phyloP scores from a whole-genome alignment of 2,113 vertebrate genomes.

The Psammodynastes pulverulentus region DNA sequence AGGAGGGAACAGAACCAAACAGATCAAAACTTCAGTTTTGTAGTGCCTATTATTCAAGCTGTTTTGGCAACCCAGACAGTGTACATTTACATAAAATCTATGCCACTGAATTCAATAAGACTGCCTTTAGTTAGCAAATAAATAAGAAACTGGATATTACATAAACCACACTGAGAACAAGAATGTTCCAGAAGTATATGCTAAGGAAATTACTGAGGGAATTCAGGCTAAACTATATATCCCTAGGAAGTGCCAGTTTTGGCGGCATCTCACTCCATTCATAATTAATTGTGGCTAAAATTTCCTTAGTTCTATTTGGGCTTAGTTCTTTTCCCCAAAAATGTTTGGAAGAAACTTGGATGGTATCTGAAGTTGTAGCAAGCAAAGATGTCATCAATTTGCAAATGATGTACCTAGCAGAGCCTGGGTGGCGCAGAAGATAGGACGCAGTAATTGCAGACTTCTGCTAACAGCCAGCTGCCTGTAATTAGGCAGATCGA shows the following conservation, averaged over 20 bases:
- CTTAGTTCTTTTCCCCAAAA: background rate
- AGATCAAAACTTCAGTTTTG: background rate
- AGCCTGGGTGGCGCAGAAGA: too few species aligned
- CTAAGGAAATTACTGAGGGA: background rate
- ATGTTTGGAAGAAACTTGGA: background rate
- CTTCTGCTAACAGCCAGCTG: too few species aligned
- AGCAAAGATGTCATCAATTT: background rate
- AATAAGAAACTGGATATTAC: background rate
- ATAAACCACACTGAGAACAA: background rate
- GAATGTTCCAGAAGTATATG: background rate
- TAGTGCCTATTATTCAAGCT: background rate
- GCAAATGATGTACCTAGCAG: background rate
- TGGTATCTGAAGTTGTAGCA: background rate
- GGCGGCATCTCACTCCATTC: background rate
- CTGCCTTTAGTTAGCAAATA: background rate
- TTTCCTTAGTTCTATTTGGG: background rate
- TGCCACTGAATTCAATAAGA: background rate
- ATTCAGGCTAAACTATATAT: background rate
- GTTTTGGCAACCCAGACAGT: background rate
- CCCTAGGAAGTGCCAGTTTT: background rate
- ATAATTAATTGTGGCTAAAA: background rate
- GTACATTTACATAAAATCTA: background rate
- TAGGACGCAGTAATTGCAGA: too few species aligned
- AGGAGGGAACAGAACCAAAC: constrained; percentile 3
- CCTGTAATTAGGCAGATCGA: too few species aligned